phyloP scores from a whole-genome alignment of 2,113 vertebrate species.

The Scomber japonicus region DNA sequence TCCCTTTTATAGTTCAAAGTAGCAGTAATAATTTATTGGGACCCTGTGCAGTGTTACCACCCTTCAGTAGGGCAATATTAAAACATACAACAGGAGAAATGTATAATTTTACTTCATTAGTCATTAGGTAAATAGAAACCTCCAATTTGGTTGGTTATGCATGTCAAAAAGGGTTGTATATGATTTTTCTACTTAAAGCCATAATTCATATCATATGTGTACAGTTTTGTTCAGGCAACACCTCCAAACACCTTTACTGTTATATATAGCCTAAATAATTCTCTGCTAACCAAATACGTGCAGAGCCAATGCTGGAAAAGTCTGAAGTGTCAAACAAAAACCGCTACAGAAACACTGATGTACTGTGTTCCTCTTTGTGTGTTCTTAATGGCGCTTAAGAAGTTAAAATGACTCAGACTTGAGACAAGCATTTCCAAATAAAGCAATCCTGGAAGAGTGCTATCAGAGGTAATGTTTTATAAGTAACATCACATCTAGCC shows the following conservation, averaged over 20 bases:
- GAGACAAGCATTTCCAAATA: slow-evolving; percentile 62
- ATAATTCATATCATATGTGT: background rate
- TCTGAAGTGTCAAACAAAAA: background rate
- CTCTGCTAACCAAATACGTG: too few relatives aligned
- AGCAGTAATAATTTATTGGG: too few relatives aligned
- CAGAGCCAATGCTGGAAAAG: background rate
- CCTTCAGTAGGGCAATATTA: too few relatives aligned
- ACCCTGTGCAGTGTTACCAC: too few relatives aligned
- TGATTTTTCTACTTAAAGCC: too few relatives aligned
- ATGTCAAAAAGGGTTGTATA: background rate
- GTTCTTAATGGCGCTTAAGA: slow-evolving; percentile 2
- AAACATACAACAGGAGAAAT: too few relatives aligned
- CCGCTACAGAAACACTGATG: background rate
- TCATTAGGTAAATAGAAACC: background rate
- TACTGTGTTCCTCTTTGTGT: background rate
- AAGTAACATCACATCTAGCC: slow-evolving; percentile 17
- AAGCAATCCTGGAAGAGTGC: slow-evolving; percentile 40
- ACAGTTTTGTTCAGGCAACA: too few relatives aligned
- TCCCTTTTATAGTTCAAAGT: too few relatives aligned
- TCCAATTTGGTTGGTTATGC: background rate
- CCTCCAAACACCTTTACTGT: too few relatives aligned
- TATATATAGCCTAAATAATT: too few relatives aligned
- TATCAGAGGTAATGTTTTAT: background rate
- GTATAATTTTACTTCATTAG: too few relatives aligned
- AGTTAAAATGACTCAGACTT: slow-evolving; percentile 5